A percentile compares a stretch with the other conserved stretches of the same genome.
Conservation (phyloP, 2,797 vertebrate species). For the Phalloptychus januarius region DNA sequence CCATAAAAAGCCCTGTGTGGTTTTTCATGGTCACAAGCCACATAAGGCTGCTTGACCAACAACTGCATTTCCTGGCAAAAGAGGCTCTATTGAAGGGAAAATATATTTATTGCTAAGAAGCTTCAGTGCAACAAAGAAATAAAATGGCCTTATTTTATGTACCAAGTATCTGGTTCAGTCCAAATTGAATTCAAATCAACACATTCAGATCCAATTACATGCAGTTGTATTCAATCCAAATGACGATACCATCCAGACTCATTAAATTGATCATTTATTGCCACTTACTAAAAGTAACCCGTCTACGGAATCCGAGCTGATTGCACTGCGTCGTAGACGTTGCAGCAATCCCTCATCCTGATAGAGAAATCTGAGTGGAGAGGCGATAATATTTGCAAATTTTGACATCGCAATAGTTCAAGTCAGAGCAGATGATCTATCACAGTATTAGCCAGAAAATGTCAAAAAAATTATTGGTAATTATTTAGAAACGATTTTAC, state of each 20-base stretch:
- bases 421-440: neutral
- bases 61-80: neutral
- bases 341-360: neutral
- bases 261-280: neutral
- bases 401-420: neutral
- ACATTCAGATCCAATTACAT: neutral
- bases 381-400: neutral
- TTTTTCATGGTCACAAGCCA: neutral
- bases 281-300: neutral
- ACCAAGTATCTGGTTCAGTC: neutral
- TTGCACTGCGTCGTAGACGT: neutral
- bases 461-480: neutral
- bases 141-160: neutral
- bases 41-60: neutral
- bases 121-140: neutral
- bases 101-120: neutral
- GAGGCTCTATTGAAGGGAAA: neutral
- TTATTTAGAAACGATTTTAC: neutral
- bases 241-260: neutral
- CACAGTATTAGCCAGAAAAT: neutral
- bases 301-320: neutral
- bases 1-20: no score
- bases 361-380: neutral
- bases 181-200: neutral
- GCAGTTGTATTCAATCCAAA: neutral